Conservation (phyloP, 2,888 invertebrate genomes). For the Unio pictorum region DNA sequence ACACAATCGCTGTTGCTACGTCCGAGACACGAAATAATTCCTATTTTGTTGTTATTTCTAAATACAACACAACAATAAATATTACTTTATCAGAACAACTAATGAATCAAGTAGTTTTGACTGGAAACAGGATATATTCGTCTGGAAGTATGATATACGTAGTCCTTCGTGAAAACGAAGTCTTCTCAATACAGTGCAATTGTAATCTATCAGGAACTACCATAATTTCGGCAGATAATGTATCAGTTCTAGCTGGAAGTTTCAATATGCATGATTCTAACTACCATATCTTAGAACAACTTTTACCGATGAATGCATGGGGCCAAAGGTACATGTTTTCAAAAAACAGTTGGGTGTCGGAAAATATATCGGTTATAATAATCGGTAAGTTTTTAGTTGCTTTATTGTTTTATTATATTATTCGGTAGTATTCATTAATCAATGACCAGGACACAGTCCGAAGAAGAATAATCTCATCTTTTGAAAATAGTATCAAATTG, state of each 20-base stretch:
- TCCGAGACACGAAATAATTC: no score
- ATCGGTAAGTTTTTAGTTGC: conserved; percentile 16
- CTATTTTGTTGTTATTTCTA: no score
- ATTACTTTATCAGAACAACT: no score
- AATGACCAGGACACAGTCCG: no score
- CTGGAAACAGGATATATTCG: no score
- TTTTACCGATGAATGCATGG: conserved; percentile 18
- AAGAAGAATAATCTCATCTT: no score
- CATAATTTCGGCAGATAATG: conserved; percentile 21
- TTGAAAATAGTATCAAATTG: no score
- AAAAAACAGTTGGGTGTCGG: conserved; percentile 17
- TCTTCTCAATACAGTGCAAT: conserved; percentile 15
- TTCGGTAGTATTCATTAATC: no score
- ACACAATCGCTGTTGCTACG: conserved; percentile 6
- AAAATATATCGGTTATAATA: conserved; percentile 25
- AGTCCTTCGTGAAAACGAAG: conserved; percentile 12
- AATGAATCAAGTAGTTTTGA: no score
- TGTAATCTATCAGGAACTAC: conserved; percentile 34
- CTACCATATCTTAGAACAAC: conserved; percentile 17
- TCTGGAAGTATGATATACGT: no score
- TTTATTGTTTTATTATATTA: no score
- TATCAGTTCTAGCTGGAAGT: conserved; percentile 21
- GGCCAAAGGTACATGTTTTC: conserved; percentile 24
- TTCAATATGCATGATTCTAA: conserved; percentile 4
- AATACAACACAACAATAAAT: no score